These are phyloP conservation scores for Lepidocyrtoides sp. DNA, from an alignment of 2,888 invertebrate genomes.

Conservation along the genomic window DNA sequence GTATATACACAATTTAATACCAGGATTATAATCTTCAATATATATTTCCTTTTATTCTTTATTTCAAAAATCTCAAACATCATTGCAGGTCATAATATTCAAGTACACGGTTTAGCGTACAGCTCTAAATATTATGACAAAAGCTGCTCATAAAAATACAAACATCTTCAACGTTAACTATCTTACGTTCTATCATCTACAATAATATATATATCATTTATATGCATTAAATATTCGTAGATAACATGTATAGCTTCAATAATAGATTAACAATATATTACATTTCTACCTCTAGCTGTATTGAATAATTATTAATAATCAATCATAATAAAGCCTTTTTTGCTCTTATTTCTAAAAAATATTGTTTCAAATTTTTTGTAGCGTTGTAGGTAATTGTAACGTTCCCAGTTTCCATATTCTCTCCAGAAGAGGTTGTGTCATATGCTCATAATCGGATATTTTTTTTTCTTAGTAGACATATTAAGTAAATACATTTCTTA, in stretches of 20 bases:
- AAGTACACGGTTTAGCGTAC: slow-evolving; percentile 17
- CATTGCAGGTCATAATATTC: slow-evolving; percentile 48
- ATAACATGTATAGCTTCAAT: not conserved
- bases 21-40: too few species aligned
- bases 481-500: slow-evolving; percentile 14
- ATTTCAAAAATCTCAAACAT: slow-evolving; percentile 48
- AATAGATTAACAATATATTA: too few species aligned
- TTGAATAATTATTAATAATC: too few species aligned
- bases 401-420: slow-evolving; percentile 33
- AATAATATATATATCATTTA: not conserved
- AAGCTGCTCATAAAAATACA: slow-evolving; percentile 67
- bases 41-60: too few species aligned
- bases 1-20: too few species aligned
- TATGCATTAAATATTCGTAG: not conserved
- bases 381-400: slow-evolving; percentile 52
- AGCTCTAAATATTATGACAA: slow-evolving; percentile 45
- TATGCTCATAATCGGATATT: not conserved
- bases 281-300: too few species aligned
- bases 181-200: not conserved
- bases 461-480: not conserved
- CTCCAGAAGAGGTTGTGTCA: slow-evolving; percentile 33
- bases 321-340: slow-evolving; percentile 7
- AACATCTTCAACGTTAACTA: slow-evolving; percentile 10
- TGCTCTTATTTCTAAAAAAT: not conserved
- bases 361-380: slow-evolving; percentile 43